Conservation (phyloP, 2,888 invertebrate species). For the Agriopis leucophaearia region DNA sequence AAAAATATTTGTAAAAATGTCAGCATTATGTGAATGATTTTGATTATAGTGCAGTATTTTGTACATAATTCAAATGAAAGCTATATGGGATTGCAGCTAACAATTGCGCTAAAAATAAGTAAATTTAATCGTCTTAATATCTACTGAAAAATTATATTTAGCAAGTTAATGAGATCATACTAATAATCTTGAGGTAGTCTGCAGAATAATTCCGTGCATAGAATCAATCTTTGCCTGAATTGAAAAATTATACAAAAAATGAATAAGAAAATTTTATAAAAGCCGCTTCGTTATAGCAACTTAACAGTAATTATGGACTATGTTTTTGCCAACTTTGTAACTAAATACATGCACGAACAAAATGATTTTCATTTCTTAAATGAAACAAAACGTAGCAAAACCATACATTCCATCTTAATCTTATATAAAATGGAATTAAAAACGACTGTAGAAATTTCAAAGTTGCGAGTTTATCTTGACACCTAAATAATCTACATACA, state of each 20-base stretch:
- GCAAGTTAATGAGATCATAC: too few species aligned
- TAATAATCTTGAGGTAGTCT: too few species aligned
- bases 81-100: not conserved
- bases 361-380: constrained; percentile 6
- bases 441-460: constrained; percentile 3
- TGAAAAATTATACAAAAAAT: not conserved
- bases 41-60: not conserved
- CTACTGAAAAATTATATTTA: too few species aligned
- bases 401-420: constrained; percentile 23
- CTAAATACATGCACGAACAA: not conserved
- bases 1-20: not conserved
- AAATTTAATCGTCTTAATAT: too few species aligned
- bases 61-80: not conserved
- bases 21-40: too few species aligned
- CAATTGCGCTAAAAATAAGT: not conserved
- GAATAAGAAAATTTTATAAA: constrained; percentile 7
- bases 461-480: constrained; percentile 14
- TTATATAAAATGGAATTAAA: not conserved
- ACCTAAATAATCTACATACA: constrained; percentile 10
- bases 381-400: not conserved
- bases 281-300: constrained; percentile 19
- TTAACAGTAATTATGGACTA: not conserved
- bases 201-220: too few species aligned
- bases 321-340: constrained; percentile 22
- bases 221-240: not conserved